phyloP scores from a whole-genome alignment of 2,888 invertebrate species.

The Spatulosminthurus flaviceps region DNA sequence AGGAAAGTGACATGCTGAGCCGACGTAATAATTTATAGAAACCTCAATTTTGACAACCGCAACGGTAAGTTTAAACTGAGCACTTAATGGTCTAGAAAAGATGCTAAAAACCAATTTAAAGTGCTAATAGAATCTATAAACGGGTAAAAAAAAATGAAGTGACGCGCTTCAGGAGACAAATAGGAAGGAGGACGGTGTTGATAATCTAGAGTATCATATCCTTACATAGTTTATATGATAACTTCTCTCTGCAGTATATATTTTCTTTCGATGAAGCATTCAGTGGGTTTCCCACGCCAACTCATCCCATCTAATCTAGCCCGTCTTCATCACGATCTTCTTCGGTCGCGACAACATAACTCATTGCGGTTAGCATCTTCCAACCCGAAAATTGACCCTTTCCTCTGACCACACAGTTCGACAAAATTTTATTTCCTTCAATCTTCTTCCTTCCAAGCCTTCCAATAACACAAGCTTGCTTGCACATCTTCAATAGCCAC shows the following conservation, averaged over 20 bases:
- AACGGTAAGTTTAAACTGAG: neutral
- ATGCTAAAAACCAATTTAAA: slow-evolving; percentile 8
- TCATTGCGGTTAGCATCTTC: slow-evolving; percentile 57
- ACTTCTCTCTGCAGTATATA: too few relatives aligned
- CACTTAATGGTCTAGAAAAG: neutral
- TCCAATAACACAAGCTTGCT: slow-evolving; percentile 24
- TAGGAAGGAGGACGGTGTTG: neutral
- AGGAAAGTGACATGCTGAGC: too few relatives aligned
- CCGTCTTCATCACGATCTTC: slow-evolving; percentile 55
- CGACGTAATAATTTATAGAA: neutral
- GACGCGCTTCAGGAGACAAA: slow-evolving; percentile 14
- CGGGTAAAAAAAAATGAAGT: neutral
- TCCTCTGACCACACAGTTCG: slow-evolving; percentile 51
- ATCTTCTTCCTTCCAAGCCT: slow-evolving; percentile 14
- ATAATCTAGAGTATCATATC: neutral
- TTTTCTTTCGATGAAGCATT: slow-evolving; percentile 35
- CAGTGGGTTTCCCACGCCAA: slow-evolving; percentile 48
- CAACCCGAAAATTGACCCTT: slow-evolving; percentile 51
- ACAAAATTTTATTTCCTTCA: slow-evolving; percentile 44
- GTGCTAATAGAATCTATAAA: slow-evolving; percentile 13
- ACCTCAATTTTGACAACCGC: slow-evolving; percentile 11
- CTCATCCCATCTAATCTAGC: slow-evolving; percentile 49
- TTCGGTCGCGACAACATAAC: slow-evolving; percentile 56
- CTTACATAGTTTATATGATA: too few relatives aligned
- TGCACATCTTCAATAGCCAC: slow-evolving; percentile 7